A percentile compares a stretch with the other conserved stretches of the same genome.
These are phyloP conservation scores for Formicarius rufipectus DNA, from an alignment of 2,113 vertebrate genomes.

Conservation along the genomic window DNA sequence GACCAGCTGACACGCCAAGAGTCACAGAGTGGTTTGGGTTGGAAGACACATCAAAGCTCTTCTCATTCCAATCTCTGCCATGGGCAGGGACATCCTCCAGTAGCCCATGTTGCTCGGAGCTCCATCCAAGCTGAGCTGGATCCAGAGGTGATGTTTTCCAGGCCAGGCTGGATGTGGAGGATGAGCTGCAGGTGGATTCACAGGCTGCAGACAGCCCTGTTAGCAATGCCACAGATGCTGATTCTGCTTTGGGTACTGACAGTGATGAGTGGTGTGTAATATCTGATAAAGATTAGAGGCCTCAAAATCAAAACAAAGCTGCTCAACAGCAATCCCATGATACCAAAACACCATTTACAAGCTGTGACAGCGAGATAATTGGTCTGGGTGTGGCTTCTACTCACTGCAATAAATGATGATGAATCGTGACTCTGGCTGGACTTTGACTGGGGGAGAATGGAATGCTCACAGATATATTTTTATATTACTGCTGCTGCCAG, in stretches of 20 bases:
- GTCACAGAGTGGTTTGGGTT: neutral
- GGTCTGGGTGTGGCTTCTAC: constrained; percentile 28
- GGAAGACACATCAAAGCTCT: neutral
- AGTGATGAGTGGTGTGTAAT: constrained; percentile 62
- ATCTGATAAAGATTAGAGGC: constrained; percentile 57
- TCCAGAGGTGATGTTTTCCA: neutral
- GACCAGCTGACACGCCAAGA: neutral
- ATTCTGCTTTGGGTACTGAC: constrained; percentile 34
- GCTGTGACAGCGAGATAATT: constrained; percentile 51
- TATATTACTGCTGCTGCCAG: constrained; percentile 22
- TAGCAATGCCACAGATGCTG: constrained; percentile 7
- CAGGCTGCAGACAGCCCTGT: neutral
- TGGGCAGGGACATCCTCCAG: neutral
- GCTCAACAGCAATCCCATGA: constrained; percentile 21
- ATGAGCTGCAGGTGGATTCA: neutral
- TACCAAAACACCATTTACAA: constrained; percentile 48
- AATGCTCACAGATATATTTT: constrained; percentile 33
- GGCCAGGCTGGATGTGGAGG: neutral
- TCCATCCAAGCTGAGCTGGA: neutral
- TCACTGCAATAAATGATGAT: constrained; percentile 46
- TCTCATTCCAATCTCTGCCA: no score
- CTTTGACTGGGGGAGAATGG: constrained; percentile 2
- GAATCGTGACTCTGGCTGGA: constrained; percentile 36
- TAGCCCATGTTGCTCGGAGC: neutral
- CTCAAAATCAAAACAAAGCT: constrained; percentile 48